These are phyloP conservation scores for Toxostoma redivivum DNA, from an alignment of 2,113 vertebrate genomes.

Conservation along the genomic window DNA sequence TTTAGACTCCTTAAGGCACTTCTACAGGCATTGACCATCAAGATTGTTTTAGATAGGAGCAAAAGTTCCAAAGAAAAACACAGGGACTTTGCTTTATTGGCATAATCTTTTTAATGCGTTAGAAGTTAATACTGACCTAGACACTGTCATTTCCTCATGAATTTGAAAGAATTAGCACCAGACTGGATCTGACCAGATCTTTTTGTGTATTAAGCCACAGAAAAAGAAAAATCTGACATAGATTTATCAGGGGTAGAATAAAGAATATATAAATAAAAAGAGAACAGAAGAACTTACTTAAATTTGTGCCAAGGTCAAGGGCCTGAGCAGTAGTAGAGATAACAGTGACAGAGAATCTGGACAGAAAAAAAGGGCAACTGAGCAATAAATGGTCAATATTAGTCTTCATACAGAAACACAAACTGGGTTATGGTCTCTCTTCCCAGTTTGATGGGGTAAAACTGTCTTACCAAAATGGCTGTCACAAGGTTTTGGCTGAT, in stretches of 20 bases:
- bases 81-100: background rate
- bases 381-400: background rate
- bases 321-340: background rate
- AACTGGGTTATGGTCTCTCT: background rate
- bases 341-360: background rate
- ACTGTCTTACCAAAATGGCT: background rate
- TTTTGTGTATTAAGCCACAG: accelerated
- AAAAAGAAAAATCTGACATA: background rate
- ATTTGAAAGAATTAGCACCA: background rate
- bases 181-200: background rate
- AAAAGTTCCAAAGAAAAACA: background rate
- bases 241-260: background rate
- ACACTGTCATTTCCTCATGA: background rate
- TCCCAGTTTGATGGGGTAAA: background rate
- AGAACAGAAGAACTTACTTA: background rate
- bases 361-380: background rate
- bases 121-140: background rate
- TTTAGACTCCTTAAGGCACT: background rate
- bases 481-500: background rate
- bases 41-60: background rate
- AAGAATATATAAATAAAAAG: background rate
- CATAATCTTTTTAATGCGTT: background rate
- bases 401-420: background rate
- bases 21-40: background rate
- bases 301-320: background rate